Evolutionary conservation across 1,140 invertebrate genomes (phyloP).

Genomic region (Cyclargus thomasi): DNA sequence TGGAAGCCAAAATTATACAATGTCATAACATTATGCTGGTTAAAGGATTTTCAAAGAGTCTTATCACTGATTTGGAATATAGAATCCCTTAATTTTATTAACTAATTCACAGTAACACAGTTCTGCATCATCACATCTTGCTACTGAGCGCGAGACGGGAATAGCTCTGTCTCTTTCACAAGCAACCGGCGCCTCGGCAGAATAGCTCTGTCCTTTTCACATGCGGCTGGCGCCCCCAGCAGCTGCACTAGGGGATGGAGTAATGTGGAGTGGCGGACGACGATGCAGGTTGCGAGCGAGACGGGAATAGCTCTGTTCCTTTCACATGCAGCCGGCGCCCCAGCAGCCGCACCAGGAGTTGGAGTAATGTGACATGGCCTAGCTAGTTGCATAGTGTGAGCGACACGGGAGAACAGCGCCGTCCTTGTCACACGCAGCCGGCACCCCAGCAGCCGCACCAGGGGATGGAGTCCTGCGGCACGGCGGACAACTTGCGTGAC

Average conservation of each 20-base stretch:
- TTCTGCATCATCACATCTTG: too few relatives aligned
- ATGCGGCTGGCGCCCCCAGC: conserved; percentile 90
- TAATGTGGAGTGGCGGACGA: conserved; percentile 77
- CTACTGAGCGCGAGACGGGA: conserved; percentile 75
- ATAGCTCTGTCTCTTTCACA: conserved; percentile 71
- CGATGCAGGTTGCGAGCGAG: conserved; percentile 77
- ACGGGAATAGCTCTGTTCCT: conserved; percentile 57
- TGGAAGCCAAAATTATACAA: too few relatives aligned
- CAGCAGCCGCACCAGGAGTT: conserved; percentile 92
- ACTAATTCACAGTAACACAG: too few relatives aligned
- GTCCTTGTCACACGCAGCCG: conserved; percentile 80
- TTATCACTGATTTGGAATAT: too few relatives aligned
- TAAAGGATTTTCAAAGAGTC: too few relatives aligned
- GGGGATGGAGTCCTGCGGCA: conserved; percentile 82
- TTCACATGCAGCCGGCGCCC: conserved; percentile 88
- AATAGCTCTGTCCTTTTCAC: conserved; percentile 59
- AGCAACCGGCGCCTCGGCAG: conserved; percentile 91
- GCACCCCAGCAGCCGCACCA: conserved; percentile 94
- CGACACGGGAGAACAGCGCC: conserved; percentile 71
- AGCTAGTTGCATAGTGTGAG: conserved; percentile 78
- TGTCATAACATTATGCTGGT: too few relatives aligned
- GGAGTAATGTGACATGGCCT: conserved; percentile 78
- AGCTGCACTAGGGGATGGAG: conserved; percentile 90
- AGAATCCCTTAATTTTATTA: too few relatives aligned
- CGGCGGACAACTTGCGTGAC: conserved; percentile 76